A percentile compares a stretch with the other conserved stretches of the same genome.
These are phyloP conservation scores for Drosophila biarmipes DNA, from an alignment of 1,140 invertebrate genomes.

Conservation along the genomic window DNA sequence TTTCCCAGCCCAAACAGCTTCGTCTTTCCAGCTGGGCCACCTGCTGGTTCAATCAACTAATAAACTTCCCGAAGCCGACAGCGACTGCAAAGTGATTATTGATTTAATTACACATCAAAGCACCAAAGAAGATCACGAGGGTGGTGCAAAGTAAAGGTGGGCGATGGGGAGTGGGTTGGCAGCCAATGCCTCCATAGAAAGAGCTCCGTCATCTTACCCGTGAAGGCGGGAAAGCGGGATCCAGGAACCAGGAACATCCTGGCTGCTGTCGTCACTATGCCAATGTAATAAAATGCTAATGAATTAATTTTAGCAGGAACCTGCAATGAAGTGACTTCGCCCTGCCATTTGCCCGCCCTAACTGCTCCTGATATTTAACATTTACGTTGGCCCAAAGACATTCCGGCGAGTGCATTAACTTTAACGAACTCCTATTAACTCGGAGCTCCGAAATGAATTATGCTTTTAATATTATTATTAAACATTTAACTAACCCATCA, in stretches of 20 bases:
- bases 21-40: conserved; percentile 36
- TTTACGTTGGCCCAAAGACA: conserved; percentile 43
- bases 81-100: conserved; percentile 70
- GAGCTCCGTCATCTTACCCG: conserved; percentile 7
- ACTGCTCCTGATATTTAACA: conserved; percentile 31
- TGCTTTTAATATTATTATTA: conserved; percentile 64
- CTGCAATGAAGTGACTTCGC: conserved; percentile 47
- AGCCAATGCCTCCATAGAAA: conserved; percentile 11
- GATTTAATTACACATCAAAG: conserved; percentile 83
- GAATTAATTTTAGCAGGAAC: conserved; percentile 78
- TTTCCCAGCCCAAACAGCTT: neutral
- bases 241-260: neutral
- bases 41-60: conserved; percentile 46
- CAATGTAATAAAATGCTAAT: conserved; percentile 77
- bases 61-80: conserved; percentile 40
- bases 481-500: conserved; percentile 34
- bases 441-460: conserved; percentile 54
- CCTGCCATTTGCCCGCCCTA: neutral
- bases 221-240: neutral
- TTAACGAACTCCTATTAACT: conserved; percentile 63
- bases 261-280: conserved; percentile 37
- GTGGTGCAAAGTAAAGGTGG: neutral
- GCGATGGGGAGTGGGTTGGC: neutral
- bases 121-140: conserved; percentile 18
- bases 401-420: conserved; percentile 52